Evolutionary conservation across 2,113 vertebrate species (phyloP), one percentile per base, ranked within the genome.

Genomic region (Rhineura floridana): DNA sequence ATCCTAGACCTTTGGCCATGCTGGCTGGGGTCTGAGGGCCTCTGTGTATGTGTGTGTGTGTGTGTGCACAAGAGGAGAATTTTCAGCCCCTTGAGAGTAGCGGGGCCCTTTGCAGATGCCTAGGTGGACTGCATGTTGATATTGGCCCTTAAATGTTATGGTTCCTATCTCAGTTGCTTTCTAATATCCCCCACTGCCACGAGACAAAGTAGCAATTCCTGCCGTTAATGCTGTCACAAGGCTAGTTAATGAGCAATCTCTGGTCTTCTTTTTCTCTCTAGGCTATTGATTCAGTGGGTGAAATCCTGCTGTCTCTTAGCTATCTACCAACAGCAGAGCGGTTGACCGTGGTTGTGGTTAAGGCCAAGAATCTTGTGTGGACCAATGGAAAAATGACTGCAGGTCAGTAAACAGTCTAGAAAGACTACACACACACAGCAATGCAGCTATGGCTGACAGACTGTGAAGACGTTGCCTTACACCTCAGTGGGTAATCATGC

Each of bases 281-380:
- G 99, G 97, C 97, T 0, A 97, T 97, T 1, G 98, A 99, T 9
- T 97, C 98, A 0, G 98, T 98, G 1, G 99, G 99, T 1, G 99
- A 99, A 95, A 98, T 99, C 94, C 96, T 99, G 89, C 93, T 99
- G 33, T 99, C 98, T 39, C 98, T 99, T 73, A 99, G 99, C 88
- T 99, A 99, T 96, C 95, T 99, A 89, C 99, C 99, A 2, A 99
- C 99, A 0, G 99, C 99, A 0, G 99, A 99, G 95, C 97, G 99
- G 63, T 98, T 99, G 94, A 99, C 99, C 0, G 98, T 99, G 91
- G 99, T 99, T 0, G 98, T 99, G 87, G 99, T 99, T 83, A 99
- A 99, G 96, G 98, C 98, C 91, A 99, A 98, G 96, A 99, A 98
- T 93, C 97, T 99, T 1, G 88, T 98, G 89, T 99, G 99, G 99